A percentile compares a stretch with the other conserved stretches of the same genome.
Conservation (phyloP, 2,113 vertebrate species). For the Seriola quinqueradiata region DNA sequence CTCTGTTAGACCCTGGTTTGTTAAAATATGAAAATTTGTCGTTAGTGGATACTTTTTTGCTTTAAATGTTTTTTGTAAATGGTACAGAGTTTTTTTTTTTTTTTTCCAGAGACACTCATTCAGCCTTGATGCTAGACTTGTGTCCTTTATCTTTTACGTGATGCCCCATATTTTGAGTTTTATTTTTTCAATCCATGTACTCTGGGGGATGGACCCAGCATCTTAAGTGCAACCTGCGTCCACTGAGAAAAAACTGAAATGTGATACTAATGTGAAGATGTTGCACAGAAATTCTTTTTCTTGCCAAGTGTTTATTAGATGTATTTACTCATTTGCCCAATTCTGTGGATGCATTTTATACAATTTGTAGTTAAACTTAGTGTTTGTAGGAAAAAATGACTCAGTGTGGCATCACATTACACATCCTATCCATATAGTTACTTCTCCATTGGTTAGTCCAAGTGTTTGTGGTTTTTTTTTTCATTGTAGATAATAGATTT, state of each 20-base stretch:
- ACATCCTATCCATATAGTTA: slow-evolving; percentile 53
- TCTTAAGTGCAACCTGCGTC: slow-evolving; percentile 16
- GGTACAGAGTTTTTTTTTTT: slow-evolving; percentile 43
- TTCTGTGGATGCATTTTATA: slow-evolving; percentile 70
- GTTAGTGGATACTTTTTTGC: slow-evolving; percentile 42
- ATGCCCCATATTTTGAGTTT: slow-evolving; percentile 29
- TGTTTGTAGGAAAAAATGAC: slow-evolving; percentile 52
- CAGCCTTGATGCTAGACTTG: slow-evolving; percentile 13
- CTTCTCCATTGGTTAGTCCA: slow-evolving; percentile 48
- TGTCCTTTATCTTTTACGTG: slow-evolving; percentile 53
- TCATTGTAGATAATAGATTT: slow-evolving; percentile 48
- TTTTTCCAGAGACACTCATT: slow-evolving; percentile 19
- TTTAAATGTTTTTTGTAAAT: slow-evolving; percentile 67
- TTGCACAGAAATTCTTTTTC: slow-evolving; percentile 65
- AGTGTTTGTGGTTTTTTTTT: slow-evolving; percentile 38
- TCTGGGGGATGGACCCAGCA: slow-evolving; percentile 8
- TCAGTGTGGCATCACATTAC: slow-evolving; percentile 39
- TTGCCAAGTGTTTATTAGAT: slow-evolving; percentile 42
- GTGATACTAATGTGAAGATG: slow-evolving; percentile 58
- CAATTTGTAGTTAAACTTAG: slow-evolving; percentile 51
- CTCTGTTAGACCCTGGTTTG: slow-evolving; percentile 38
- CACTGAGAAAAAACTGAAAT: slow-evolving; percentile 49
- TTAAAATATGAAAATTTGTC: slow-evolving; percentile 35
- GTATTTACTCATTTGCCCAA: slow-evolving; percentile 52
- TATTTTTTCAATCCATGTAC: slow-evolving; percentile 32